Conservation (phyloP, 2,888 invertebrate genomes). For the Cyclophora albipunctata region DNA sequence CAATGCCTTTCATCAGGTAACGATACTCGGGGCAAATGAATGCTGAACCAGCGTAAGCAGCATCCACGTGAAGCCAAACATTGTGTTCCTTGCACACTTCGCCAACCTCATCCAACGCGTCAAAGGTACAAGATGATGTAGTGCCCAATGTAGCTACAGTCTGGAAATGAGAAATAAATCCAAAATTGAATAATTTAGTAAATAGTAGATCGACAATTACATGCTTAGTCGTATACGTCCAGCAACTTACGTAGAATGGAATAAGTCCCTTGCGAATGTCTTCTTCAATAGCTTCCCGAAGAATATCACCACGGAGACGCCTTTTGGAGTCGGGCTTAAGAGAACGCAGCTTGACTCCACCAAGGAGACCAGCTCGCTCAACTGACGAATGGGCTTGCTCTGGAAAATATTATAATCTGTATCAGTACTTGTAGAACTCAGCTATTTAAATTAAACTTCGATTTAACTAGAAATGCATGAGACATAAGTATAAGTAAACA, state of each 20-base stretch:
- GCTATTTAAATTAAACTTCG: not conserved
- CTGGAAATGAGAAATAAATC: constrained; percentile 50
- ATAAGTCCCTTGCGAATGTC: constrained; percentile 93
- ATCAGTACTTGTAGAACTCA: not conserved
- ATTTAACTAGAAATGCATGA: too few relatives aligned
- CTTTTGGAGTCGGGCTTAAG: constrained; percentile 83
- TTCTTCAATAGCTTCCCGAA: constrained; percentile 86
- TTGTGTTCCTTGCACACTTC: constrained; percentile 85
- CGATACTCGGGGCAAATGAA: constrained; percentile 98
- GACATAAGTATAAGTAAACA: too few relatives aligned
- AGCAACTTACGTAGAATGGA: constrained; percentile 92
- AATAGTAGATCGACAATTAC: too few relatives aligned
- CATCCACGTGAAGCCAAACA: constrained; percentile 97
- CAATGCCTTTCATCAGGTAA: constrained; percentile 89
- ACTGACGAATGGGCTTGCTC: constrained; percentile 95
- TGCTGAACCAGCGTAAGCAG: constrained; percentile 96
- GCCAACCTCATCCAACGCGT: constrained; percentile 91
- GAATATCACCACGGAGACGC: constrained; percentile 82
- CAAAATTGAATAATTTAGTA: too few relatives aligned
- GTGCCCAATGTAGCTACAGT: constrained; percentile 94
- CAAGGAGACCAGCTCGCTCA: constrained; percentile 92
- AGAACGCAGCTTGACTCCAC: constrained; percentile 86
- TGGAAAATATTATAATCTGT: constrained; percentile 33
- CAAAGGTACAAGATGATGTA: constrained; percentile 97
- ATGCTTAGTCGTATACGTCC: not conserved